Conservation (phyloP, 2,888 invertebrate species). For the Melinaea marsaeus region DNA sequence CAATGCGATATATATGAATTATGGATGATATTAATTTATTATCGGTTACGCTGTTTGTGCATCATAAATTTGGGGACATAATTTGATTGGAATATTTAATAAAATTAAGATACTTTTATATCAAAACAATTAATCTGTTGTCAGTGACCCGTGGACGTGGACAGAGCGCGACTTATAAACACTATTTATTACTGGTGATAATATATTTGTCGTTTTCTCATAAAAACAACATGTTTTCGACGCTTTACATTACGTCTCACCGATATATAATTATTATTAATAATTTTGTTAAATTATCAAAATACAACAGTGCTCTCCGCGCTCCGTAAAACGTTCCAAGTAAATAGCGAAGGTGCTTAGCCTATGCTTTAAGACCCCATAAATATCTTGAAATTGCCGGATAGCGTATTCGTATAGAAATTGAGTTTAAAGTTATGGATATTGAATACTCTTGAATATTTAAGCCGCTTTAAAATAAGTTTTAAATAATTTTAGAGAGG, state of each 20-base stretch:
- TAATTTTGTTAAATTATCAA: too few relatives aligned
- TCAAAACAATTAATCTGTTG: too few relatives aligned
- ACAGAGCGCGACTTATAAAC: too few relatives aligned
- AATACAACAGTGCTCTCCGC: neutral
- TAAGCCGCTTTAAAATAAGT: constrained; percentile 25
- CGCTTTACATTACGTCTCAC: too few relatives aligned
- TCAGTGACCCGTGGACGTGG: too few relatives aligned
- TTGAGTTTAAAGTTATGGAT: constrained; percentile 30
- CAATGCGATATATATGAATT: constrained; percentile 21
- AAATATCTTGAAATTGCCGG: constrained; percentile 23
- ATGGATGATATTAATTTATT: constrained; percentile 1
- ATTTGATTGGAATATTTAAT: too few relatives aligned
- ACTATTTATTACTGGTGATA: too few relatives aligned
- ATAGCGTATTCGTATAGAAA: constrained; percentile 28
- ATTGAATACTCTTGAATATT: constrained; percentile 32
- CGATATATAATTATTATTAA: too few relatives aligned
- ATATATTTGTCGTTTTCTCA: too few relatives aligned
- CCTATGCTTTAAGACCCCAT: constrained; percentile 15
- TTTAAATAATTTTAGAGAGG: constrained; percentile 19
- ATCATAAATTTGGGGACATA: too few relatives aligned
- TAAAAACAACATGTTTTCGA: too few relatives aligned
- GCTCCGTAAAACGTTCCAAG: constrained; percentile 4
- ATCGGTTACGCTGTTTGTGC: neutral
- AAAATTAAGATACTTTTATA: too few relatives aligned
- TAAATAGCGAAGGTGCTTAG: constrained; percentile 4